Base-by-base conservation (phyloP, 2,113 vertebrate species). In the Campylorhamphus procurvoides region DNA sequence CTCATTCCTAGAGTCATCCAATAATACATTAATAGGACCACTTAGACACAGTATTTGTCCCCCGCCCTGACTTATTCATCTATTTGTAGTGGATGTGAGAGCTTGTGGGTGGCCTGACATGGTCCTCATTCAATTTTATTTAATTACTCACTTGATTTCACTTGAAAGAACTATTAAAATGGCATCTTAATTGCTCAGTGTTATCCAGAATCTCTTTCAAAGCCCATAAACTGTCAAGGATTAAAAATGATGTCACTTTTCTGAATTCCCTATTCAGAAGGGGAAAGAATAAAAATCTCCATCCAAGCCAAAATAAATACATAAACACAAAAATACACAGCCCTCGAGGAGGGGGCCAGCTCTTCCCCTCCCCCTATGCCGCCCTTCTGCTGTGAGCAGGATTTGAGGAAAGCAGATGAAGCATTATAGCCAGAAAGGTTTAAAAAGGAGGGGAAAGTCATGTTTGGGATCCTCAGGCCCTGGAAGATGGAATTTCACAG, bases 91-190 rank as follows among this genome's bases (percentile, higher is more conserved):
- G n/a, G 76, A 77, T 93, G 71, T 73, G 90, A 96, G 60, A 95
- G 93, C 90, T 97, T 93, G 91, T 93, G 95, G 97, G 96, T 97
- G 96, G 95, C 89, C 96, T 93, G 90, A 87, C 55, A 92, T 82
- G 84, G 87, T 79, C 67, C 64, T 95, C 94, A 93, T 96, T 97
- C 92, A 94, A 79, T 97, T 97, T 97, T 96, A 97, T 96, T 96
- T 92, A 93, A 96, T 95, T 96, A 97, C 77, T 94, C 94, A 96
- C 96, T 97, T 97, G 96, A 97, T 97, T 98, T 96, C 95, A 92
- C 94, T 97, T 96, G 97, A 97, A 98, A 97, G 97, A 95, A 68
- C 96, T 86, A 96, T 96, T 97, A 97, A 98, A 96, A 97, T 95
- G 94, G 87, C 94, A 94, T 97, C 96, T 96, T 97, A 97, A 98